phyloP scores from a whole-genome alignment of 2,888 invertebrate genomes.

The Colletes collaris region DNA sequence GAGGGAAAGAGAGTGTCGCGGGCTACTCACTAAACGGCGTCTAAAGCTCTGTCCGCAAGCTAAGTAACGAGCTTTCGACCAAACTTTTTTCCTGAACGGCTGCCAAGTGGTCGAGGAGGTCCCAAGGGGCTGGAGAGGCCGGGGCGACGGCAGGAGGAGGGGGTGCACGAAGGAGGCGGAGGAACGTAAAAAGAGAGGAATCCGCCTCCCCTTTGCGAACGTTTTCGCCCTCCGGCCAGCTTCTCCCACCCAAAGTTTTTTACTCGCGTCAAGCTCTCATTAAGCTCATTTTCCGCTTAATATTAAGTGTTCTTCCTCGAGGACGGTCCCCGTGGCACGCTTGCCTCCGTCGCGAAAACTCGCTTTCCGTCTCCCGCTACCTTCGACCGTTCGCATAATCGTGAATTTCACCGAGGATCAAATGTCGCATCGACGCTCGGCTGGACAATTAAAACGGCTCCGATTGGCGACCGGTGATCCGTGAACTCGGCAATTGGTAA shows the following conservation, averaged over 20 bases:
- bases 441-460: too few species aligned
- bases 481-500: too few species aligned
- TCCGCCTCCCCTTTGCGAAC: conserved; percentile 66
- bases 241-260: conserved; percentile 68
- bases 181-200: conserved; percentile 54
- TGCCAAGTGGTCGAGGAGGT: conserved; percentile 75
- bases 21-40: conserved; percentile 72
- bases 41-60: conserved; percentile 75
- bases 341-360: conserved; percentile 29
- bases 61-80: conserved; percentile 78
- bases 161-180: conserved; percentile 43
- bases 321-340: conserved; percentile 31
- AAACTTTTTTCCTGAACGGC: conserved; percentile 75
- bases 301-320: conserved; percentile 70
- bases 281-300: conserved; percentile 77
- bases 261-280: conserved; percentile 71
- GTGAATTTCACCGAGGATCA: conserved; percentile 10
- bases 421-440: too few species aligned
- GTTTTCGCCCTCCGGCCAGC: conserved; percentile 69
- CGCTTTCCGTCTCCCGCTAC: conserved; percentile 24
- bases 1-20: conserved; percentile 53
- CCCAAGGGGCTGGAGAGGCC: conserved; percentile 40
- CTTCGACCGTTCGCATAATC: conserved; percentile 39
- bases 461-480: too few species aligned
- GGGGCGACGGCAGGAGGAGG: conserved; percentile 19